phyloP scores from a whole-genome alignment of 2,113 vertebrate genomes.

The Bostrychus sinensis region DNA sequence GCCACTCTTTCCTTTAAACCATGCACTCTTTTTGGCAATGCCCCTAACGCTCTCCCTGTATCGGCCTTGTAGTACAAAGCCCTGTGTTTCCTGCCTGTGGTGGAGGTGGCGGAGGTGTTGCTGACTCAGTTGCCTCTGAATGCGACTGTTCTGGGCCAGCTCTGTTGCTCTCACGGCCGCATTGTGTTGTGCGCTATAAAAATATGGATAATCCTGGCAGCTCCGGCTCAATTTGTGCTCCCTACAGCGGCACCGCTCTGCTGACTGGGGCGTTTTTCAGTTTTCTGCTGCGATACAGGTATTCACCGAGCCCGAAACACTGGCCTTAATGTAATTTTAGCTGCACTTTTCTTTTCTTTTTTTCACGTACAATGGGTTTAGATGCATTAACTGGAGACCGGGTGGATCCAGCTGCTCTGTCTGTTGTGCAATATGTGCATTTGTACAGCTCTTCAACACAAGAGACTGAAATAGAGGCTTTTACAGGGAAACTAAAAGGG shows the following conservation, averaged over 20 bases:
- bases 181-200: slow-evolving; percentile 57
- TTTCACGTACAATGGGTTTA: slow-evolving; percentile 40
- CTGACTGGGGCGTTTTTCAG: slow-evolving; percentile 60
- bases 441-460: not conserved
- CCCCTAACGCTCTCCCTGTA: not conserved
- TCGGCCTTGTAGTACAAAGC: slow-evolving; percentile 5
- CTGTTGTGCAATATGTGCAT: not conserved
- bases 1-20: not conserved
- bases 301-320: slow-evolving; percentile 56
- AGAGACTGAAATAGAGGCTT: not conserved
- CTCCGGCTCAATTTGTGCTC: slow-evolving; percentile 42
- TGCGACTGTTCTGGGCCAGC: slow-evolving; percentile 51
- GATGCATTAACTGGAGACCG: slow-evolving; percentile 22
- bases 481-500: not conserved
- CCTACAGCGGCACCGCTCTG: slow-evolving; percentile 52
- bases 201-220: slow-evolving; percentile 61
- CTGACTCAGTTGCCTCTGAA: slow-evolving; percentile 49
- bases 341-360: slow-evolving; percentile 12
- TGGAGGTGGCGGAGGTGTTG: slow-evolving; percentile 20
- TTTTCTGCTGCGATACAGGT: slow-evolving; percentile 61
- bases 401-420: slow-evolving; percentile 9
- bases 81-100: slow-evolving; percentile 26
- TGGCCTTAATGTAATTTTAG: slow-evolving; percentile 52
- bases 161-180: slow-evolving; percentile 30
- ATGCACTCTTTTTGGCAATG: not conserved